These are phyloP conservation scores for Delphinus delphis DNA, from an alignment of 2,113 vertebrate genomes.

Conservation along the genomic window DNA sequence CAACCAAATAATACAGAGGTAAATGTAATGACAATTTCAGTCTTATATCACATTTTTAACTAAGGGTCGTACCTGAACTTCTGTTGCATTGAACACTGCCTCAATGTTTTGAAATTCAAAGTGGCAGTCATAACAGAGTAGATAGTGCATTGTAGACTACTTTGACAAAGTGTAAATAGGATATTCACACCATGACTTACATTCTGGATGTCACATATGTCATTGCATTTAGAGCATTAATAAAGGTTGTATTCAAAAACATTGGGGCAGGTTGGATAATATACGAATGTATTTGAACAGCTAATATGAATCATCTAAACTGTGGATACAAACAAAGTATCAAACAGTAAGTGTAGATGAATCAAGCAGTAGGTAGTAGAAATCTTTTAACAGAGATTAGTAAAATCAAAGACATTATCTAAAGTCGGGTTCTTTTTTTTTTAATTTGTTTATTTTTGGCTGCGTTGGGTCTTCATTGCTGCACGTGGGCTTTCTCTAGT, in stretches of 20 bases:
- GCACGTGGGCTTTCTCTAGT: too few relatives aligned
- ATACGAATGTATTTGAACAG: not conserved
- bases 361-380: not conserved
- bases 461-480: too few relatives aligned
- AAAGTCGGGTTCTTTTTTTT: not conserved
- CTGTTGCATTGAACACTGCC: not conserved
- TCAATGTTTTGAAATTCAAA: not conserved
- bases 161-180: not conserved
- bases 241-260: not conserved
- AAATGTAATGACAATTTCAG: not conserved
- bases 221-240: not conserved
- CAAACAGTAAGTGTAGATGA: not conserved
- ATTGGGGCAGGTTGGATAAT: not conserved
- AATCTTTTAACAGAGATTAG: not conserved
- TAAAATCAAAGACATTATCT: not conserved
- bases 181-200: not conserved
- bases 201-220: not conserved
- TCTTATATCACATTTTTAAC: not conserved
- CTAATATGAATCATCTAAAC: not conserved
- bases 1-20: not conserved
- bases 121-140: not conserved
- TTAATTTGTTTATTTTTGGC: too few relatives aligned
- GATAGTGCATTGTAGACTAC: not conserved
- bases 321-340: not conserved
- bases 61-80: not conserved